A percentile compares a stretch with the other conserved stretches of the same genome.
Conservation (phyloP, 2,113 vertebrate species). For the Sylvia atricapilla region DNA sequence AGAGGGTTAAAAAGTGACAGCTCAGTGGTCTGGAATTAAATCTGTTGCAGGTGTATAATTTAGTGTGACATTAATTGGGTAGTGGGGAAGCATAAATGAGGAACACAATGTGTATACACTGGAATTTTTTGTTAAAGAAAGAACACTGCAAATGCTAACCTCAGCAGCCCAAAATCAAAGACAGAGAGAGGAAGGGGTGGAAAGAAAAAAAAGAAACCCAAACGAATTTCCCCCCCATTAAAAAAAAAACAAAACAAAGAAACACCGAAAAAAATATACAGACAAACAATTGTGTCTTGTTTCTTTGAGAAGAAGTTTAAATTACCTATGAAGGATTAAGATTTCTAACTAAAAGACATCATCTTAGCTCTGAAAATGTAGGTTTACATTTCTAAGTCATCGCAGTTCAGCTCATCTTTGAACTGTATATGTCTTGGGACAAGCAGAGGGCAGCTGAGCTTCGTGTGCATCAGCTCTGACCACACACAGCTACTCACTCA, state of each 20-base stretch:
- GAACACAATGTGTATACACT: background rate
- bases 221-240: fast-evolving
- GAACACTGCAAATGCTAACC: background rate
- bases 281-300: background rate
- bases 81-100: constrained; percentile 63
- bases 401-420: background rate
- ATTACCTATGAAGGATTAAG: background rate
- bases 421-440: background rate
- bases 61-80: constrained; percentile 66
- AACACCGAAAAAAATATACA: background rate
- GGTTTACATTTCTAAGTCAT: background rate
- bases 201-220: background rate
- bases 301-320: background rate
- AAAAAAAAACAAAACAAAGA: background rate
- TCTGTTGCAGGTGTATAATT: constrained; percentile 62
- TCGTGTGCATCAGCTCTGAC: background rate
- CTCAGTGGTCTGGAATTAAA: constrained; percentile 65
- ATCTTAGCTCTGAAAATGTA: background rate
- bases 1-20: constrained; percentile 51
- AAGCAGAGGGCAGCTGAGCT: background rate
- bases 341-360: background rate
- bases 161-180: constrained; percentile 18
- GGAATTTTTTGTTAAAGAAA: constrained; percentile 26
- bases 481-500: no score
- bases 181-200: background rate